These are phyloP conservation scores for Caenorhabditis virilis DNA, from an alignment of 2,888 invertebrate genomes.

Conservation along the genomic window DNA sequence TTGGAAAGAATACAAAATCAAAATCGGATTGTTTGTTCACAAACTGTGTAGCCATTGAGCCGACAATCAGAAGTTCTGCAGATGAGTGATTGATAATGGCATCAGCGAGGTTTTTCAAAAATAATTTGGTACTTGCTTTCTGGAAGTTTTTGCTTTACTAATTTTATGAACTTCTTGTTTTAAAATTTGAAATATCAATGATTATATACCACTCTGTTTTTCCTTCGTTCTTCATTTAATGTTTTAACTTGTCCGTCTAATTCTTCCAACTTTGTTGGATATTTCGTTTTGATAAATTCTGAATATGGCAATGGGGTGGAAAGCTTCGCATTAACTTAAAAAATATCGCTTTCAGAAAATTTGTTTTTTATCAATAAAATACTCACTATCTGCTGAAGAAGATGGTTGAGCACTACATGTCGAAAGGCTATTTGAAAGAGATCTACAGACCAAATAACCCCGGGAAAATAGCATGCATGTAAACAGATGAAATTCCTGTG, in stretches of 20 bases:
- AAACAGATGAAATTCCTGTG: not conserved
- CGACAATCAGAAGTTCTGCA: conserved; percentile 16
- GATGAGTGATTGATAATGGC: not conserved
- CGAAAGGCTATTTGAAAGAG: conserved; percentile 3
- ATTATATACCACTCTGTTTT: too few relatives aligned
- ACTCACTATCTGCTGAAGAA: conserved; percentile 23
- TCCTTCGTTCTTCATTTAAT: conserved; percentile 9
- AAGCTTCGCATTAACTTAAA: conserved; percentile 8
- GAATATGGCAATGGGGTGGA: conserved; percentile 10
- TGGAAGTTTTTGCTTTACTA: too few relatives aligned
- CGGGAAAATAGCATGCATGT: too few relatives aligned
- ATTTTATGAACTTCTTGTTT: too few relatives aligned
- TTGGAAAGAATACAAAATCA: conserved; percentile 35
- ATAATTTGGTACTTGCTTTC: not conserved
- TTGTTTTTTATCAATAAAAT: not conserved
- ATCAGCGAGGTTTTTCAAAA: not conserved
- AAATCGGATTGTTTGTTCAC: conserved; percentile 32
- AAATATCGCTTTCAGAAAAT: not conserved
- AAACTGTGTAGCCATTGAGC: conserved; percentile 35
- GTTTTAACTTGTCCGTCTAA: conserved; percentile 15
- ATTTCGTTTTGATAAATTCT: conserved; percentile 20
- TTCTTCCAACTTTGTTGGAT: conserved; percentile 12
- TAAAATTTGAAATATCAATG: too few relatives aligned
- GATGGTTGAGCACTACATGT: conserved; percentile 17
- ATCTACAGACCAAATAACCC: conserved; percentile 8